These are phyloP conservation scores for zebrafish (Danio rerio) DNA, from an alignment of 2,113 vertebrate genomes.

Conservation along the genomic window DNA sequence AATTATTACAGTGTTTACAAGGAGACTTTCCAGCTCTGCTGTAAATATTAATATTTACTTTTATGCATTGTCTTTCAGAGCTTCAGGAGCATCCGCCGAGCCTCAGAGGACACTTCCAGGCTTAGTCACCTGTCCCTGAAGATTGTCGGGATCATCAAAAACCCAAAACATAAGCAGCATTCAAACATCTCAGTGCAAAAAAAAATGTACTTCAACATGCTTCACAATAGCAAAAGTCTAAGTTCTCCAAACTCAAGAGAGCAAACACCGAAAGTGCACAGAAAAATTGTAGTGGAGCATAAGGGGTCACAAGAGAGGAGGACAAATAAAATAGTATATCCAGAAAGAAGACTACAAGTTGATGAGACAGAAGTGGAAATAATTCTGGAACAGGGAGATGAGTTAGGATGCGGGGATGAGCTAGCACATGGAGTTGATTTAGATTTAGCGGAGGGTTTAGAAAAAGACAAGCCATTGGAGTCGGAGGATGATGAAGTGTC, in stretches of 20 bases:
- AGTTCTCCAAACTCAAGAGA: conserved; percentile 20
- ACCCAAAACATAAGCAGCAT: conserved; percentile 18
- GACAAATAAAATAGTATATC: background rate
- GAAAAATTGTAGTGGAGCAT: conserved; percentile 30
- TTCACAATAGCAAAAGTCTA: conserved; percentile 28
- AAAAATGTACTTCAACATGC: conserved; percentile 43
- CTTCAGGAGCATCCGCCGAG: conserved; percentile 13
- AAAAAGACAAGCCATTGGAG: conserved; percentile 17
- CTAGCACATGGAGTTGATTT: conserved; percentile 47
- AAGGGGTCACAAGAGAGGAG: conserved; percentile 35
- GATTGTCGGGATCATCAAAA: conserved; percentile 18
- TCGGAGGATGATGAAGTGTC: conserved; percentile 2
- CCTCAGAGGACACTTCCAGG: conserved; percentile 24
- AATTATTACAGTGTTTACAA: background rate
- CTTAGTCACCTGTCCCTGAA: conserved; percentile 8
- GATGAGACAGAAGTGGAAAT: conserved; percentile 36
- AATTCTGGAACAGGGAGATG: conserved; percentile 41
- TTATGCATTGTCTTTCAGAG: conserved; percentile 38
- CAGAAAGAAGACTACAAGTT: conserved; percentile 18
- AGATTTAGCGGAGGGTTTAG: conserved; percentile 45
- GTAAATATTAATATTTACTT: background rate
- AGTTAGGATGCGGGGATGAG: conserved; percentile 54
- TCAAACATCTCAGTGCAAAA: conserved; percentile 32
- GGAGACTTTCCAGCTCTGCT: background rate
- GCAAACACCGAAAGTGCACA: conserved; percentile 2